Evolutionary conservation across 2,888 invertebrate genomes (phyloP).

Genomic region (Capitulum mitella): DNA sequence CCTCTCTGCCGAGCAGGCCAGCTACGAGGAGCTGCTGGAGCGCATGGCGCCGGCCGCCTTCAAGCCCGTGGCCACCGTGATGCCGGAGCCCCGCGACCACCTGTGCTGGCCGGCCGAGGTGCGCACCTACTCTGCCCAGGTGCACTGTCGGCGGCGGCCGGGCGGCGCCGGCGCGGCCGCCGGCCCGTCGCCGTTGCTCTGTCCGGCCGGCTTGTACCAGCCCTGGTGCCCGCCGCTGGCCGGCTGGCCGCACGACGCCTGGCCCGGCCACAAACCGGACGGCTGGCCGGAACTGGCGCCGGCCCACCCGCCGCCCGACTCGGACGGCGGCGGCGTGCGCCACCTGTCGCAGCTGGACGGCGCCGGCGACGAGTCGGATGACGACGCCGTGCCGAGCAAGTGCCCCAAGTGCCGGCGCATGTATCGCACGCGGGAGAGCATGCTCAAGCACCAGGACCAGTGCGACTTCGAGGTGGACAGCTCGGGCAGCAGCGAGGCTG

Average conservation of each 20-base stretch:
- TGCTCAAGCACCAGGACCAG: constrained; percentile 41
- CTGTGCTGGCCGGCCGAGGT: constrained; percentile 1
- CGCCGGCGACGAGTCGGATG: constrained; percentile 24
- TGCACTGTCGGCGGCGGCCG: not conserved
- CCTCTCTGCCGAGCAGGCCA: not conserved
- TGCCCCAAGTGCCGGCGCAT: constrained; percentile 16
- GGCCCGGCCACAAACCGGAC: not conserved
- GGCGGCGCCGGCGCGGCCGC: not conserved
- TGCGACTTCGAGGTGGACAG: constrained; percentile 44
- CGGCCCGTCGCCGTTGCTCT: too few species aligned
- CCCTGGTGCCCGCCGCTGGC: not conserved
- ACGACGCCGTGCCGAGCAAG: not conserved
- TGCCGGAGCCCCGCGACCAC: constrained; percentile 23
- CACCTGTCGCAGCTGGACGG: constrained; percentile 21
- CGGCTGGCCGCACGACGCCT: not conserved
- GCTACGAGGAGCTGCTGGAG: not conserved
- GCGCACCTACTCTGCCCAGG: constrained; percentile 4
- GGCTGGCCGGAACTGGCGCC: constrained; percentile 1
- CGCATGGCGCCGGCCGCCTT: too few species aligned
- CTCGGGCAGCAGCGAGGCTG: constrained; percentile 42
- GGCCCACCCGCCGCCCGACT: not conserved
- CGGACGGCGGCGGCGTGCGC: not conserved
- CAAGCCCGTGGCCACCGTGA: constrained; percentile 16
- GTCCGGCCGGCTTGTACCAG: not conserved
- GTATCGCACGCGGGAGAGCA: constrained; percentile 42